Percentiles rank a stretch among this genome's conserved stretches.
phyloP scores from a whole-genome alignment of 2,888 invertebrate genomes.

The Chrysina gloriosa region DNA sequence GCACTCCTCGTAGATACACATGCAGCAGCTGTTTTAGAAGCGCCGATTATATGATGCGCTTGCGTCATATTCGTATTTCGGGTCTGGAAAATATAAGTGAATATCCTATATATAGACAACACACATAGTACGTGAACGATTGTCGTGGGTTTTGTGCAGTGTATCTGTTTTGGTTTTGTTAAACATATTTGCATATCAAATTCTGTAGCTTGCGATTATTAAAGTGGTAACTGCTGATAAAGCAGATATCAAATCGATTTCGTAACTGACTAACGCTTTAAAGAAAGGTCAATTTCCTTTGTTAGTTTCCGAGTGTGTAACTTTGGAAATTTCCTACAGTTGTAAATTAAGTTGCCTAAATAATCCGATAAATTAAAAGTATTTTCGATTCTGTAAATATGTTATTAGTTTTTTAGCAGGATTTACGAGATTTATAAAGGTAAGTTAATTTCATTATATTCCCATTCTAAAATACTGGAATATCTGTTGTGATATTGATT shows the following conservation, averaged over 20 bases:
- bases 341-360: constrained; percentile 28
- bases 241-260: not conserved
- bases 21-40: not conserved
- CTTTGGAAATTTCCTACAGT: not conserved
- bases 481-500: constrained; percentile 15
- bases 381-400: not conserved
- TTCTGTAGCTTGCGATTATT: not conserved
- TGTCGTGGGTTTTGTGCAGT: constrained; percentile 21
- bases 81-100: constrained; percentile 13
- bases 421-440: constrained; percentile 13
- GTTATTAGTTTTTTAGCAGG: constrained; percentile 30
- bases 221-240: not conserved
- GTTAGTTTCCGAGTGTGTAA: constrained; percentile 2
- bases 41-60: constrained; percentile 2
- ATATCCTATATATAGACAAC: constrained; percentile 10
- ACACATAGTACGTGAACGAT: not conserved
- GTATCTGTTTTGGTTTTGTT: not conserved
- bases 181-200: not conserved
- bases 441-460: constrained; percentile 6
- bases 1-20: too few species aligned
- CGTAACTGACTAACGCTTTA: not conserved
- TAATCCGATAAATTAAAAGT: not conserved
- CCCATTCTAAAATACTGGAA: not conserved
- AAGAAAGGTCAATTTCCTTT: not conserved
- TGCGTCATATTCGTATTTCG: not conserved